phyloP scores from a whole-genome alignment of 2,888 invertebrate genomes.

The Lepas anatifera region DNA sequence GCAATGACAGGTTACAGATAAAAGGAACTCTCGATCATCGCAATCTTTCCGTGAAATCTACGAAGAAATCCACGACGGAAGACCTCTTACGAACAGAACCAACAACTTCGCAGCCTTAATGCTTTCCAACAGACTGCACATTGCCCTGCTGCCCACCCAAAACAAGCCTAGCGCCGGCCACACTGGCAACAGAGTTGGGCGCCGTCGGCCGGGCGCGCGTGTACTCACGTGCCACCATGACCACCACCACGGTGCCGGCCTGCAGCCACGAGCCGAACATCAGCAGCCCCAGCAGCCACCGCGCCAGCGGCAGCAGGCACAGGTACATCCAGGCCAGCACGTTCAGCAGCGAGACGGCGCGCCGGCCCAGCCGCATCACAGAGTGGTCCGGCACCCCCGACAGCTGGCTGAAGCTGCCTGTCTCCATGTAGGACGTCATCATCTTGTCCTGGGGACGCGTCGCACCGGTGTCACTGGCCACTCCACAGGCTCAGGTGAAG shows the following conservation, averaged over 20 bases:
- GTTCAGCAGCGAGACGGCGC: constrained; percentile 56
- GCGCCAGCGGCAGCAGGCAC: constrained; percentile 56
- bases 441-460: constrained; percentile 48
- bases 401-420: constrained; percentile 64
- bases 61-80: neutral
- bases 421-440: constrained; percentile 56
- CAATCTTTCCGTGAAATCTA: neutral
- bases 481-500: too few relatives aligned
- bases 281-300: constrained; percentile 28
- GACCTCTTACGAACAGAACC: neutral
- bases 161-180: too few relatives aligned
- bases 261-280: neutral
- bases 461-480: too few relatives aligned
- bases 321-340: constrained; percentile 54
- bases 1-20: too few relatives aligned
- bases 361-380: constrained; percentile 39
- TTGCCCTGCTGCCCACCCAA: too few relatives aligned
- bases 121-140: too few relatives aligned
- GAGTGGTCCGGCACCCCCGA: constrained; percentile 51
- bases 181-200: too few relatives aligned
- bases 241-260: neutral
- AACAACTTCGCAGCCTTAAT: too few relatives aligned
- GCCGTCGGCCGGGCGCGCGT: neutral
- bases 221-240: neutral
- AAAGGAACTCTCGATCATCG: too few relatives aligned